Evolutionary conservation across 2,113 vertebrate species (phyloP), one percentile per base, ranked within the genome.

Genomic region (Pangasianodon gigas): DNA sequence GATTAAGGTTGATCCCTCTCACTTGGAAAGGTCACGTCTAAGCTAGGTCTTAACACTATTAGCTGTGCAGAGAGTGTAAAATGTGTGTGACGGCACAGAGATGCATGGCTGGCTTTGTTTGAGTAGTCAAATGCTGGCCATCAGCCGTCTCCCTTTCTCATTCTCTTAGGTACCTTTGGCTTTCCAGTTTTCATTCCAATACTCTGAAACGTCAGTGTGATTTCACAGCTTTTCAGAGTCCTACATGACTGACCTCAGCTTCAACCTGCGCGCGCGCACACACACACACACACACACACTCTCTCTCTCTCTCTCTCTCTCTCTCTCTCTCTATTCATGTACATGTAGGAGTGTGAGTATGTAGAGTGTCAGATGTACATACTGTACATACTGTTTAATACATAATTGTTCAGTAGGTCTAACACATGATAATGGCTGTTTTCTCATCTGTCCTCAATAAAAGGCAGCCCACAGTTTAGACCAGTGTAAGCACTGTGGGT

Each of bases 21-120:
- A 83, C 26, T 83, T n/a, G 5, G 51, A 74, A 54, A 87, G 80
- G 82, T 60, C 32, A 41, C 5, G 41, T 67, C 46, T 74, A 83
- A 89, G 65, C 81, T 60, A 74, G 52, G 88, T 82, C 80, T 44
- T 87, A 87, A 85, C 52, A 82, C 51, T 69, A 88, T 71, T 71
- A 91, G 85, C 80, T 80, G 48, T 60, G 87, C 19, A 44, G 67
- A 51, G 81, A 51, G 65, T 83, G 52, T 89, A 46, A 74, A 84
- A 79, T 62, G 44, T 77, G 56, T 89, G 29, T 81, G 67, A 77
- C 26, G 62, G 71, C 54, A 89, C 41, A 85, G 87, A 52, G 83
- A 48, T 74, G 37, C 84, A 74, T 51, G n/a, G 75, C 11, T 87
- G 21, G 3, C 48, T 88, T 44, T 32, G 75, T 84, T 21, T 29